Percentiles rank a stretch among this genome's conserved stretches.
Evolutionary conservation across 2,888 invertebrate species (phyloP).

Genomic region (Oscheius sp.): DNA sequence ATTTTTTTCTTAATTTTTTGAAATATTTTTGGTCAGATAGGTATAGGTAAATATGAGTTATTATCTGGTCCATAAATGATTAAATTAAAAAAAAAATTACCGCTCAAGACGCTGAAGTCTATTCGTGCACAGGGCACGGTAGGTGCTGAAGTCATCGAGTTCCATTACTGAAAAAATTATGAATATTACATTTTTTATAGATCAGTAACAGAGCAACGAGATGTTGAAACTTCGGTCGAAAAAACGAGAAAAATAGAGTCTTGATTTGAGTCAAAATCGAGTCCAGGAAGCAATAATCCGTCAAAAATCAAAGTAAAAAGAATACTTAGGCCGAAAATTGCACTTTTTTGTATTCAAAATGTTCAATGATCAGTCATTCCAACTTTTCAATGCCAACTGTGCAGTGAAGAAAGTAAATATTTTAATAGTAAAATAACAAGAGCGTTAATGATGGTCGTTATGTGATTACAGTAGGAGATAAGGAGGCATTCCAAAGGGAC

Average conservation of each 20-base stretch:
- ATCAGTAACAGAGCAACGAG: neutral
- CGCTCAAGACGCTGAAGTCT: slow-evolving; percentile 63
- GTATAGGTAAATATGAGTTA: no score
- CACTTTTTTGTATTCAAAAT: no score
- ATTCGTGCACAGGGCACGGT: slow-evolving; percentile 60
- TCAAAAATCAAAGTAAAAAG: no score
- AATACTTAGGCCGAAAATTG: no score
- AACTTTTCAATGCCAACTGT: neutral
- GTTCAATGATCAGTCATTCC: neutral
- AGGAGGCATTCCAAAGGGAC: neutral
- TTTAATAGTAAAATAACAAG: neutral
- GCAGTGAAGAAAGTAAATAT: neutral
- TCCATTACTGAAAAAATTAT: slow-evolving; percentile 25
- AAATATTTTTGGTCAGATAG: no score
- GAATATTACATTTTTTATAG: no score
- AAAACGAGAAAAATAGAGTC: neutral
- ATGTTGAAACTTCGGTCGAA: neutral
- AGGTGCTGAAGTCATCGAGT: slow-evolving; percentile 55
- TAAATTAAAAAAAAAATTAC: slow-evolving; percentile 26
- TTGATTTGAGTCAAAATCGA: no score
- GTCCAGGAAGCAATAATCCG: no score
- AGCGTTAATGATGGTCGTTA: slow-evolving; percentile 6
- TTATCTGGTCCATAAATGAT: no score
- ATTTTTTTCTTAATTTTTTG: no score
- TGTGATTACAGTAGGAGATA: slow-evolving; percentile 23